Evolutionary conservation across 2,888 invertebrate genomes (phyloP).

Genomic region (Ochropacha duplaris): DNA sequence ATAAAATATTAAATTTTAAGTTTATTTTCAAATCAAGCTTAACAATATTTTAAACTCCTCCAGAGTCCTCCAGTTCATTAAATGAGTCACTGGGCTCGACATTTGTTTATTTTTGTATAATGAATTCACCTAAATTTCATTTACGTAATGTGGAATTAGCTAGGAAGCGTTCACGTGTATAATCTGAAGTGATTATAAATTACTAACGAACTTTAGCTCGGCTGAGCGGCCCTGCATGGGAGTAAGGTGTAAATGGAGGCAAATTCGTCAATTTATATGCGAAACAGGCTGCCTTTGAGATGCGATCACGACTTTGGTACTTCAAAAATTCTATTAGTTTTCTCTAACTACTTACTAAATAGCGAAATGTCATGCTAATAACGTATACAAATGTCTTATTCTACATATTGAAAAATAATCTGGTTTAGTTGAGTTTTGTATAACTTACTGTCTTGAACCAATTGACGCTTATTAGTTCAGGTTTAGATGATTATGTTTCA

Average conservation of each 20-base stretch:
- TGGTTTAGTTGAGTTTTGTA: neutral
- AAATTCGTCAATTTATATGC: constrained; percentile 82
- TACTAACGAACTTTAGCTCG: constrained; percentile 58
- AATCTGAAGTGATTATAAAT: constrained; percentile 70
- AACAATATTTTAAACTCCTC: neutral
- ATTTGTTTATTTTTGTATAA: constrained; percentile 10
- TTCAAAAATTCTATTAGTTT: constrained; percentile 57
- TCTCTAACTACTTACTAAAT: constrained; percentile 20
- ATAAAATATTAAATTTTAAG: no score
- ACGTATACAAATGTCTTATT: constrained; percentile 9
- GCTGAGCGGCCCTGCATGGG: constrained; percentile 54
- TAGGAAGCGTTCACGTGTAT: constrained; percentile 52
- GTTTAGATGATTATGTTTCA: no score
- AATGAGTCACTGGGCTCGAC: constrained; percentile 6
- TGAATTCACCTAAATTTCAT: constrained; percentile 11
- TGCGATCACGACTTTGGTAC: constrained; percentile 59
- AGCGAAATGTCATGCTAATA: neutral
- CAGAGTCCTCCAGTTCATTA: neutral
- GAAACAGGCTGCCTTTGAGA: constrained; percentile 74
- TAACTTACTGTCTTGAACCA: no score
- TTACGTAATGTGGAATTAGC: constrained; percentile 24
- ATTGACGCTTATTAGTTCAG: no score
- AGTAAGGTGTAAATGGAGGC: constrained; percentile 77
- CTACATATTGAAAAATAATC: neutral
- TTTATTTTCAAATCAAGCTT: no score